Evolutionary conservation across 2,113 vertebrate genomes (phyloP).

Genomic region (Notothenia coriiceps): DNA sequence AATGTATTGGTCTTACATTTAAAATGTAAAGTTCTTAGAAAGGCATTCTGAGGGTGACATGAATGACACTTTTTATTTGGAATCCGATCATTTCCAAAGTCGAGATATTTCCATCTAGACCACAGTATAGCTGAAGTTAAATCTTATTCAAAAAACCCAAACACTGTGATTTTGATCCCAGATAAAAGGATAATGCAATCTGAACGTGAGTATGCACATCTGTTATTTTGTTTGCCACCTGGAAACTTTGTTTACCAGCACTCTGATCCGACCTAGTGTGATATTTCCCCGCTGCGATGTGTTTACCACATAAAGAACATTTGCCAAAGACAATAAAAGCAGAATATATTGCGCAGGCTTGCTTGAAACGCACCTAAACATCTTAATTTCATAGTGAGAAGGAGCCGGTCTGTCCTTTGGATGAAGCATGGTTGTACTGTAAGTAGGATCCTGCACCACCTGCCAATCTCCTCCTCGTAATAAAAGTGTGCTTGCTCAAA

Average conservation of each 20-base stretch:
- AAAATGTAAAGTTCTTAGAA: background rate
- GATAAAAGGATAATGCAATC: background rate
- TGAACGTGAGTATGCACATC: conserved; percentile 32
- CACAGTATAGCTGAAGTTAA: background rate
- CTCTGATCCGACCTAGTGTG: conserved; percentile 17
- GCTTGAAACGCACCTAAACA: conserved; percentile 22
- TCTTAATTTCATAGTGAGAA: conserved; percentile 7
- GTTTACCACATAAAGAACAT: conserved; percentile 16
- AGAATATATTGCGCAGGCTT: conserved; percentile 7
- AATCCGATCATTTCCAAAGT: background rate
- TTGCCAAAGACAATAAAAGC: conserved; percentile 11
- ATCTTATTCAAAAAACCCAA: conserved; percentile 16
- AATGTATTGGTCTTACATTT: too few species aligned
- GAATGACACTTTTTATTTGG: background rate
- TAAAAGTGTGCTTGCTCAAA: conserved; percentile 74
- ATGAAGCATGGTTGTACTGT: conserved; percentile 32
- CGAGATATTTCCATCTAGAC: background rate
- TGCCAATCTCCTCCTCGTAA: conserved; percentile 58
- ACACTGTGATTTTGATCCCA: conserved; percentile 16
- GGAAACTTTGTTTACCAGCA: conserved; percentile 20
- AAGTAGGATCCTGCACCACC: conserved; percentile 43
- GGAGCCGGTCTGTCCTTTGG: conserved; percentile 34
- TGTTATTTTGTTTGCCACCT: conserved; percentile 47
- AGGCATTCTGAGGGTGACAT: background rate
- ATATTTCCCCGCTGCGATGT: conserved; percentile 1